Evolutionary conservation across 2,113 vertebrate species (phyloP).

Genomic region (Phrynosoma platyrhinos): DNA sequence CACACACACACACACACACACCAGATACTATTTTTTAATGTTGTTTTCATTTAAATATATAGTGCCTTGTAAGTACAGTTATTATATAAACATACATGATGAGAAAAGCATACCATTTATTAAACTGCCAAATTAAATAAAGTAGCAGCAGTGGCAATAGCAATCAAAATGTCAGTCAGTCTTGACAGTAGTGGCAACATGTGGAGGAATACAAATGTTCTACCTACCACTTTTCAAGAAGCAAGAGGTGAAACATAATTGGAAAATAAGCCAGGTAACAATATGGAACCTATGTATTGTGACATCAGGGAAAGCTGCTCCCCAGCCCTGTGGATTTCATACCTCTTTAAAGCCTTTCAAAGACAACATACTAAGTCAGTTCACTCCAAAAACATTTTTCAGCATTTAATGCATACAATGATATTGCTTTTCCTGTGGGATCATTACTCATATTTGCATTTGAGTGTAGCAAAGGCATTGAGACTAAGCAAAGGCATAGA

Average conservation of each 20-base stretch:
- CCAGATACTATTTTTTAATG: background rate
- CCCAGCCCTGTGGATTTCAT: background rate
- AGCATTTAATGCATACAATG: background rate
- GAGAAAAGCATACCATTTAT: background rate
- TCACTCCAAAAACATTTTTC: background rate
- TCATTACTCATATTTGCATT: background rate
- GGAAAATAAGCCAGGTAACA: slow-evolving; percentile 3
- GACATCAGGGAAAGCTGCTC: background rate
- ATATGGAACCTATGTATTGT: background rate
- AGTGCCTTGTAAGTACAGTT: background rate
- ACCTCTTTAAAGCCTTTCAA: background rate
- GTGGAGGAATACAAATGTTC: background rate
- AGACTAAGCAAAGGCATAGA: background rate
- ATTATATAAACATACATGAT: background rate
- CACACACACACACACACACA: too few relatives aligned
- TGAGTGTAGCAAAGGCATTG: too few relatives aligned
- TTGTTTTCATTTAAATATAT: background rate
- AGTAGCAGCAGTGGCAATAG: background rate
- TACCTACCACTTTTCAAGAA: background rate
- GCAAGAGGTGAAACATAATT: background rate
- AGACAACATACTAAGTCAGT: background rate
- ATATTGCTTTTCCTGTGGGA: background rate
- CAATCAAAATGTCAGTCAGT: background rate
- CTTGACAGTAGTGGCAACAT: slow-evolving; percentile 8
- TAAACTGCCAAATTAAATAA: slow-evolving; percentile 11